phyloP scores from a whole-genome alignment of 2,797 vertebrate species.

The Cyprinodon diabolis region DNA sequence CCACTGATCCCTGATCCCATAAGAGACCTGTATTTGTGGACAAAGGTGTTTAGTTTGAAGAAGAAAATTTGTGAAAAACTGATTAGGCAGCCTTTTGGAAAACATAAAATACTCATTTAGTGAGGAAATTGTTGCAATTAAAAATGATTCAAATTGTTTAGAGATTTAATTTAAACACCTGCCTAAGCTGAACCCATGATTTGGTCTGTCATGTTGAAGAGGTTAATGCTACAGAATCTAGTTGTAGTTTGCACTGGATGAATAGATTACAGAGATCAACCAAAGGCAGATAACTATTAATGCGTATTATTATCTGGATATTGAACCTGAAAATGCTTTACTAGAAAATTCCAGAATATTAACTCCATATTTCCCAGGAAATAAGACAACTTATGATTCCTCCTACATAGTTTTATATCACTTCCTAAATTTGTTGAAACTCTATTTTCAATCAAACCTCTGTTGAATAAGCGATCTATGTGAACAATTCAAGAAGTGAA shows the following conservation, averaged over 20 bases:
- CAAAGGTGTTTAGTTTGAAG: no score
- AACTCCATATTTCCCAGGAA: constrained; percentile 17
- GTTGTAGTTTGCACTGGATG: background rate
- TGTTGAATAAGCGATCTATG: background rate
- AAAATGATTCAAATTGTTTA: no score
- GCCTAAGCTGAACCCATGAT: no score
- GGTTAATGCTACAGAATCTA: no score
- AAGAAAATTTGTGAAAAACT: no score
- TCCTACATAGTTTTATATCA: constrained; percentile 11
- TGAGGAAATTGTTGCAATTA: no score
- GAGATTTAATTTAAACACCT: no score
- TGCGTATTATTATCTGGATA: background rate
- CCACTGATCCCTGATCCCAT: no score
- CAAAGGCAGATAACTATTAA: background rate
- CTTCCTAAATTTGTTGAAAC: background rate
- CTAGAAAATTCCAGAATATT: constrained; percentile 9
- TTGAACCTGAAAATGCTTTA: background rate
- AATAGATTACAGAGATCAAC: background rate
- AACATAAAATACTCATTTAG: no score
- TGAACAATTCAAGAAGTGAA: background rate
- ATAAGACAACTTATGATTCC: constrained; percentile 44
- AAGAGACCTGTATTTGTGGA: no score
- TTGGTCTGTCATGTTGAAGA: no score
- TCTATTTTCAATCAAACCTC: background rate
- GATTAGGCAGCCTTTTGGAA: no score